Conservation (phyloP, 2,113 vertebrate genomes). For the Recurvirostra avosetta region DNA sequence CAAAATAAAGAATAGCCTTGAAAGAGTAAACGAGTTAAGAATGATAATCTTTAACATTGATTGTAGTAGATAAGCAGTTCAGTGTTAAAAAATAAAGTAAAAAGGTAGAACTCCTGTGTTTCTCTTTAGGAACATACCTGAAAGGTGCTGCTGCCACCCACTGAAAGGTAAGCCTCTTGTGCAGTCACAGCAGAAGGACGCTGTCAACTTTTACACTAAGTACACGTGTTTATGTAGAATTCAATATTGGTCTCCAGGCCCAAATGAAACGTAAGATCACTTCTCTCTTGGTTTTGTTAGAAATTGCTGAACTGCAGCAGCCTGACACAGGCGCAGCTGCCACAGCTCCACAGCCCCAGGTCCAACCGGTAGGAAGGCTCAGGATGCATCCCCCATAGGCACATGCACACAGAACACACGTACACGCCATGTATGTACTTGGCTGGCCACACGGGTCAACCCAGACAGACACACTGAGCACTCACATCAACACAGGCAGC, state of each 20-base stretch:
- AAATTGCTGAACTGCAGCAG: constrained; percentile 79
- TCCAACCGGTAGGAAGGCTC: neutral
- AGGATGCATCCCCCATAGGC: neutral
- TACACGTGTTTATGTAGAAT: fast-evolving
- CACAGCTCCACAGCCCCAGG: neutral
- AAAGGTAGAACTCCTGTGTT: neutral
- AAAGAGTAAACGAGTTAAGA: neutral
- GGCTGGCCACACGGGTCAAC: no score
- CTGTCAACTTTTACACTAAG: neutral
- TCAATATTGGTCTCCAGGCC: neutral
- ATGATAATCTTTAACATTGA: neutral
- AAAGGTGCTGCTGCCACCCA: neutral
- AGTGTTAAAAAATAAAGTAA: neutral
- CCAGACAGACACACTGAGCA: neutral
- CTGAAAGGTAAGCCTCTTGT: neutral
- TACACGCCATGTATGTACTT: constrained; percentile 62
- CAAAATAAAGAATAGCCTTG: neutral
- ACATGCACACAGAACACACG: constrained; percentile 6
- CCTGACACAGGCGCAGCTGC: neutral
- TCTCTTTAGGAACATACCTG: neutral
- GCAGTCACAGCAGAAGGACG: neutral
- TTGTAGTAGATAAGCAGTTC: neutral
- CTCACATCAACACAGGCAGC: neutral
- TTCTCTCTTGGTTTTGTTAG: constrained; percentile 45
- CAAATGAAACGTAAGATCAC: neutral